Evolutionary conservation across 1,140 invertebrate genomes (phyloP).

Genomic region (Antheraea mylitta): DNA sequence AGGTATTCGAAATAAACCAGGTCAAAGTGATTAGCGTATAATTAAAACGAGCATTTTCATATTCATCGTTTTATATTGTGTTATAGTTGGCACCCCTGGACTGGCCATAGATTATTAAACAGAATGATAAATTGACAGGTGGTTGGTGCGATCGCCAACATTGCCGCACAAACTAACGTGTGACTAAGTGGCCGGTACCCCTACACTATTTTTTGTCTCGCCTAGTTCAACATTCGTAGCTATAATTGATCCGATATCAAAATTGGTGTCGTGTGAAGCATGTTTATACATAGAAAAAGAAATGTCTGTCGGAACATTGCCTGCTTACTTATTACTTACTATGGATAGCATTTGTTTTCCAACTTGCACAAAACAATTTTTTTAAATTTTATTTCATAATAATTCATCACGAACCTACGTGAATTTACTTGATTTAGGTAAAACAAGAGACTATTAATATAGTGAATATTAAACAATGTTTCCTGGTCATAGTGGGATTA

Average conservation of each 20-base stretch:
- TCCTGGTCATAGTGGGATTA: too few relatives aligned
- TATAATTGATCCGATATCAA: slow-evolving; percentile 23
- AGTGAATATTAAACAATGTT: too few relatives aligned
- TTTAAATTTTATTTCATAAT: too few relatives aligned
- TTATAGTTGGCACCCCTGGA: slow-evolving; percentile 8
- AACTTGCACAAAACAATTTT: too few relatives aligned
- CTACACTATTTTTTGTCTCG: slow-evolving; percentile 8
- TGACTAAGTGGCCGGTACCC: slow-evolving; percentile 17
- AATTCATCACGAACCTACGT: too few relatives aligned
- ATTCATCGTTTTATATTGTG: not conserved
- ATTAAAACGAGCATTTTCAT: not conserved
- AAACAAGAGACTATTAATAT: too few relatives aligned
- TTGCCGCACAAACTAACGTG: slow-evolving; percentile 1
- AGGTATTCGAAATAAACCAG: not conserved
- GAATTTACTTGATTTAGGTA: too few relatives aligned
- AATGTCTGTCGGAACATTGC: too few relatives aligned
- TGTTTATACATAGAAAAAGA: not conserved
- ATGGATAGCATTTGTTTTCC: too few relatives aligned
- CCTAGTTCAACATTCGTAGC: slow-evolving; percentile 11
- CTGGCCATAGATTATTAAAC: slow-evolving; percentile 3
- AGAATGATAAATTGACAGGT: slow-evolving; percentile 27
- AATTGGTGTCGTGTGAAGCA: slow-evolving; percentile 29
- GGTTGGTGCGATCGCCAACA: slow-evolving; percentile 20
- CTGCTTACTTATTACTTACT: too few relatives aligned
- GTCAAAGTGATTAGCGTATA: not conserved